Evolutionary conservation across 1,140 invertebrate genomes (phyloP).

Genomic region (Drosophila simulans): DNA sequence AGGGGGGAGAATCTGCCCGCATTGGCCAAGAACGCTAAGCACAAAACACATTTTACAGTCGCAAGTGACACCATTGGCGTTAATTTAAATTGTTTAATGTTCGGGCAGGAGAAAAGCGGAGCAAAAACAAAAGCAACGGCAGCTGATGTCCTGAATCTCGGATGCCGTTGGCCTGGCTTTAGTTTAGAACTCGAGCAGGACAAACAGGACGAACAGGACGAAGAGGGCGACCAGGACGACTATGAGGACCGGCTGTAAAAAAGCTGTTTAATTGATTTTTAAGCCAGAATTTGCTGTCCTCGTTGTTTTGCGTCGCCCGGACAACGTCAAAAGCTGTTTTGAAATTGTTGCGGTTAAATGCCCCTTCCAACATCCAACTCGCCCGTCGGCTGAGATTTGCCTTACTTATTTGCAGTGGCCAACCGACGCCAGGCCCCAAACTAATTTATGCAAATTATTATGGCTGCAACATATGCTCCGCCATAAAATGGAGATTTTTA

Average conservation of each 20-base stretch:
- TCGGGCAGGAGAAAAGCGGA: conserved; percentile 36
- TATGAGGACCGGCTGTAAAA: conserved; percentile 58
- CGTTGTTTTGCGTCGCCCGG: conserved; percentile 68
- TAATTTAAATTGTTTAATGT: conserved; percentile 84
- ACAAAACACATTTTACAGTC: conserved; percentile 82
- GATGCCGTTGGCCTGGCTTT: conserved; percentile 63
- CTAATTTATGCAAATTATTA: conserved; percentile 84
- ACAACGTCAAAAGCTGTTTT: conserved; percentile 81
- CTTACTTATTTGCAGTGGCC: conserved; percentile 66
- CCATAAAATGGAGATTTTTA: conserved; percentile 82
- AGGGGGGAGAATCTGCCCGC: conserved; percentile 41
- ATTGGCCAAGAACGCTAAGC: conserved; percentile 71
- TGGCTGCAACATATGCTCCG: conserved; percentile 79
- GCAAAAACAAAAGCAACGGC: conserved; percentile 39
- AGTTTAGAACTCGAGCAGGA: conserved; percentile 7
- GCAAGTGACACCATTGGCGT: conserved; percentile 83
- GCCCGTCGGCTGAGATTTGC: conserved; percentile 50
- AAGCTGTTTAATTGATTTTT: conserved; percentile 83
- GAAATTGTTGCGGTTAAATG: conserved; percentile 73
- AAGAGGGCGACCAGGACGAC: neutral
- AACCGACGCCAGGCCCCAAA: conserved; percentile 60
- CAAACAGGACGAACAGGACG: neutral
- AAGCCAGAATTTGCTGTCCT: conserved; percentile 78
- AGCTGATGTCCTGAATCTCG: conserved; percentile 66
- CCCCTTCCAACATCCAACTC: neutral